Base-by-base conservation (phyloP, 2,888 invertebrate species). In the Cryptus viduatorius region DNA sequence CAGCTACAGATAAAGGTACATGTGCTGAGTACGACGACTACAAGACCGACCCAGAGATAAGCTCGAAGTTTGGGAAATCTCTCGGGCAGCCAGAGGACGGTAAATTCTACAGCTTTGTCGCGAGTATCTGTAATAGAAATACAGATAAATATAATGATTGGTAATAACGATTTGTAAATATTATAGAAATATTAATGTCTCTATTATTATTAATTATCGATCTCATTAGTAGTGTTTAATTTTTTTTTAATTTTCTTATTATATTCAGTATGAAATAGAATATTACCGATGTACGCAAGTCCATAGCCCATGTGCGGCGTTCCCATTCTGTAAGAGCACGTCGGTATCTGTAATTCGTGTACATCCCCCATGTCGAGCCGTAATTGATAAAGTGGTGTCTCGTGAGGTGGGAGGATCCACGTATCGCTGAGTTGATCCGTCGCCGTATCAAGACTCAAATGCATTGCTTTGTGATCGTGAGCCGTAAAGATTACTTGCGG, bases 241-340 rank as follows among this genome's bases (percentile, higher is more conserved):
- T 24, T 24, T 24, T 24, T 24, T 24, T 24, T 24, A 24, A 24
- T 24, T 24, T 24, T 24, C 1, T 24, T 24, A 92, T 59, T 46
- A 19, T 56, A 12, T 48, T 65, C n/a, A 31, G 2, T 59, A 48
- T 31, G 44, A n/a, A 64, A 76, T 65, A 24, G 37, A 1, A 14
- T 4, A 48, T 67, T 71, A 97, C 98, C 97, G 88, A 98, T 94
- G 77, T 97, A 94, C 8, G 97, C 97, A 86, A 96, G 96, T 48
- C 98, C 98, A 93, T 97, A 98, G 1, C 98, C 99, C 94, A 98
- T 97, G 87, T 96, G 95, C 3, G 94, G 92, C 24, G 97, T 97
- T 0, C 99, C 99, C 99, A 99, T 99, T 89, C 99, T 95, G 93
- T 99, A 99, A 0, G 98, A 98, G 92, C 98, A 98, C 0, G 99